Base-by-base conservation (phyloP, 2,113 vertebrate species). In the Meles meles region DNA sequence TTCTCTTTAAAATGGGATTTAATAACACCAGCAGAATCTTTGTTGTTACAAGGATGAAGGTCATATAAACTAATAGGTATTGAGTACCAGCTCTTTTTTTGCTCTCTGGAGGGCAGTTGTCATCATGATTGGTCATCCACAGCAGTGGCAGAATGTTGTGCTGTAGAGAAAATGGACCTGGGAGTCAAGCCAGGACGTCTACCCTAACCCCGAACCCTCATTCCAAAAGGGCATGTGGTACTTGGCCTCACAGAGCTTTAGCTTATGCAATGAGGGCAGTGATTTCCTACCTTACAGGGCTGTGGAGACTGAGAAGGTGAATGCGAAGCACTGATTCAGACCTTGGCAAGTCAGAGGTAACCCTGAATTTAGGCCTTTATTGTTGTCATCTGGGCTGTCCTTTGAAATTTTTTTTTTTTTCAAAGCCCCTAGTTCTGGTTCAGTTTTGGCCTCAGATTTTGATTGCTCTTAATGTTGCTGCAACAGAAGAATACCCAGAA, bases 1-100 rank as follows among this genome's bases (percentile, higher is more conserved):
- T 57, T 93, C 39, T 85, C 31, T 84, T 89, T 87, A 88, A 93
- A 95, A 88, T 39, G 49, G 52, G 52, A 34, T 47, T 93, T 71
- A 71, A 80, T 85, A 93, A 72, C 77, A 42, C 25, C 47, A 84
- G 23, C 81, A 92, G 52, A 91, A 47, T 90, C 79, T 96, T 23
- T 15, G 29, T 92, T 55, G 61, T 83, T 87, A 13, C 5, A 61
- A 88, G 72, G 55, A n/a, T 88, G 6, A 71, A 74, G n/a, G 34
- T 71, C 6, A 92, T 90, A 72, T 90, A 72, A 95, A 63, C 39
- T 92, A 69, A 29, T 76, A 93, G 82, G 18, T 79, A 69, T 34
- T 95, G 88, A 89, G 39, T 85, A 49, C 15, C 34, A 47, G 31
- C 29, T 96, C 9, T 6, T 2, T 90, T 37, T 88, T 81, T 76